Base-by-base conservation (phyloP, 2,113 vertebrate genomes). In the Bucco capensis region DNA sequence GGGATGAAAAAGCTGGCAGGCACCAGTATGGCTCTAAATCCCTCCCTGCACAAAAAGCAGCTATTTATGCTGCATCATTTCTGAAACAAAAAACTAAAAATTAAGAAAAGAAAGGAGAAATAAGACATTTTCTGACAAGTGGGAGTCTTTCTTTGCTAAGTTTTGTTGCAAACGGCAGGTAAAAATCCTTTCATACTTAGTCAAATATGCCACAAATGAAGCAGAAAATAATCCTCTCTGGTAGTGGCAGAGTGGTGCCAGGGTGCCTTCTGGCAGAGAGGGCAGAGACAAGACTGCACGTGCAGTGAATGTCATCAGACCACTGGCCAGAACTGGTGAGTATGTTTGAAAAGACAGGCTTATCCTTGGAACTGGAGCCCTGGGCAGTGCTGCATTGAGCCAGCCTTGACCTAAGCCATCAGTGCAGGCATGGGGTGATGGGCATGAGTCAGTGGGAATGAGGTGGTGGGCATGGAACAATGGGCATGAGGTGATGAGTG, bases 151-250 rank as follows among this genome's bases (percentile, higher is more conserved):
- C 1, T 80, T 89, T 89, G 47, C 51, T 76, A 80, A 70, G 47
- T 89, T 91, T 90, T 37, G 18, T 77, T 91, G 65, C 77, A 88
- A 94, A 57, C 1, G 2, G 35, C 69, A 76, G 61, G 76, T 1
- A 0, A 83, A 87, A 83, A 89, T 71, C 2, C 5, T 82, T 83
- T 71, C 19, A 37, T 64, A 65, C 81, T 92, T 95, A 89, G 76
- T 86, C 72, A 92, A 88, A 86, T 83, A 56, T 65, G 83, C 37
- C 49, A 91, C 70, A 95, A 94, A 93, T 90, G 73, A 91, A 94
- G 88, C 69, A 88, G 93, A 88, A 95, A 90, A 95, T 77, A 51
- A 81, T 88, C 71, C 73, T 88, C 40, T 40, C 44, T 69, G 73
- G 69, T 92, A 30, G 67, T 35, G 67, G 60, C 27, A 46, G 65